These are phyloP conservation scores for Helogale parvula DNA, from an alignment of 2,113 vertebrate species.

Conservation along the genomic window DNA sequence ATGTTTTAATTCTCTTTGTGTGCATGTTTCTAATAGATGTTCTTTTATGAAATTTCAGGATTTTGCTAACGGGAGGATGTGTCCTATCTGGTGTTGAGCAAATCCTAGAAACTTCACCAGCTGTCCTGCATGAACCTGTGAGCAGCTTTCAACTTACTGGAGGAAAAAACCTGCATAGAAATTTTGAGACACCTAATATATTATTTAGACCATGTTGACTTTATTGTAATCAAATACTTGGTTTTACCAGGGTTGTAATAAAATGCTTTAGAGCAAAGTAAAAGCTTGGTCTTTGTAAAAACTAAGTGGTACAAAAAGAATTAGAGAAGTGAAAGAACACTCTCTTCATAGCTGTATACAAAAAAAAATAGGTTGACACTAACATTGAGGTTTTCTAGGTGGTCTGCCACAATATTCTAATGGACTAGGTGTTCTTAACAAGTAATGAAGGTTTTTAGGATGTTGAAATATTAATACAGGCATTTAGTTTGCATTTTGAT, in stretches of 20 bases:
- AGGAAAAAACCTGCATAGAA: not conserved
- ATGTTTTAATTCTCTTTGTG: not conserved
- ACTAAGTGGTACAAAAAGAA: not conserved
- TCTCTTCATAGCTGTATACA: not conserved
- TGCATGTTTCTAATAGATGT: not conserved
- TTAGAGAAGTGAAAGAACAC: not conserved
- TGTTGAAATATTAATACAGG: not conserved
- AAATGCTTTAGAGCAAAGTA: conserved; percentile 8
- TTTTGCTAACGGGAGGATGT: not conserved
- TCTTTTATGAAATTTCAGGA: conserved; percentile 51
- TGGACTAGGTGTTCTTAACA: not conserved
- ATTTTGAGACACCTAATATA: not conserved
- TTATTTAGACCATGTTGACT: not conserved
- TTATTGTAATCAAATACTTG: not conserved
- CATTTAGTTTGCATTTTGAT: not conserved
- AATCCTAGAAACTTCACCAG: not conserved
- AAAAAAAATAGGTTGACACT: not conserved
- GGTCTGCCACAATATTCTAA: not conserved
- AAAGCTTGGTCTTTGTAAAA: not conserved
- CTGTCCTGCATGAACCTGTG: not conserved
- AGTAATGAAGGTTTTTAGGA: not conserved
- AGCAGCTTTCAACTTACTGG: not conserved
- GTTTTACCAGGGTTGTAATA: not conserved
- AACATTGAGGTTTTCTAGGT: not conserved
- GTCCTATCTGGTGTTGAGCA: not conserved